Evolutionary conservation across 2,888 invertebrate species (phyloP).

Genomic region (Agrypnus murinus): DNA sequence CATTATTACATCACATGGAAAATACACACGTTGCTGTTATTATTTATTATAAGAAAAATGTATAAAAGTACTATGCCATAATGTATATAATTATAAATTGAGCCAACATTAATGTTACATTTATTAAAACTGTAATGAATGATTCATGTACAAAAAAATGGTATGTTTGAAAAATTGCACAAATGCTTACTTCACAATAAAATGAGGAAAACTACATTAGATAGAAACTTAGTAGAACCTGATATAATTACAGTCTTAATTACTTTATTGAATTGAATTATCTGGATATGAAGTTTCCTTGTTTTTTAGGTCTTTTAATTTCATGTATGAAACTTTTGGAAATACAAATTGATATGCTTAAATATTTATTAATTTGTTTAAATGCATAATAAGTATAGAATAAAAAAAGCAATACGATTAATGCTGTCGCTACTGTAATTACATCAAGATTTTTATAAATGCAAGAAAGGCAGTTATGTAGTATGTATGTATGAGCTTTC

Average conservation of each 20-base stretch:
- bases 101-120: constrained; percentile 6
- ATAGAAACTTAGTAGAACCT: neutral
- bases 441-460: constrained; percentile 22
- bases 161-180: constrained; percentile 5
- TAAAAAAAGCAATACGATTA: too few relatives aligned
- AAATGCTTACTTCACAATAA: neutral
- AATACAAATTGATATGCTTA: too few relatives aligned
- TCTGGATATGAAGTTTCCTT: too few relatives aligned
- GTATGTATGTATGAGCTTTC: constrained; percentile 12
- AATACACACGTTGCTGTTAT: constrained; percentile 38
- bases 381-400: too few relatives aligned
- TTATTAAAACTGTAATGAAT: constrained; percentile 5
- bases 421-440: constrained; percentile 7
- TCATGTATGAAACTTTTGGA: too few relatives aligned
- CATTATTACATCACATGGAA: constrained; percentile 46
- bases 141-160: constrained; percentile 7
- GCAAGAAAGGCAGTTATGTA: constrained; percentile 16
- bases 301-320: too few relatives aligned
- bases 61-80: constrained; percentile 34
- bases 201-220: too few relatives aligned
- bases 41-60: constrained; percentile 24
- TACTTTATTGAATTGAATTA: too few relatives aligned
- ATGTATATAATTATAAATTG: neutral
- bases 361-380: too few relatives aligned
- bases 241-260: constrained; percentile 19